Base-by-base conservation (phyloP, 2,797 vertebrate genomes). In the Amniataba percoides region DNA sequence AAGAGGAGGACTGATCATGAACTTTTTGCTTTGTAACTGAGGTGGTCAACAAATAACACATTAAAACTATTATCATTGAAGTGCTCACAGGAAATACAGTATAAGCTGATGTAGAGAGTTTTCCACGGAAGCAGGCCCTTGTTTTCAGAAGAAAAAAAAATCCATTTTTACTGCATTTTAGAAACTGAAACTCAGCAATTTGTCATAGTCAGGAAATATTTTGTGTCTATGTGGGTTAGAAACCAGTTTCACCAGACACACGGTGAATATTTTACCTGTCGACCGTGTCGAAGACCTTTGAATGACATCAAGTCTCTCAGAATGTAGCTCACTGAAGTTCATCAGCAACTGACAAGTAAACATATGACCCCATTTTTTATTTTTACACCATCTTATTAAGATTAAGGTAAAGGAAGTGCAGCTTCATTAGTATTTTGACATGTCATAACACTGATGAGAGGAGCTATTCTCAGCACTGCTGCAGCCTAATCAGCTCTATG, bases 401-500 rank as follows among this genome's bases (percentile, higher is more conserved):
- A 62, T 53, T 11, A 48, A 2, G 9, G 59, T 57, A 15, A 40
- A 11, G 18, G 27, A 42, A 56, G 31, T 34, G 0, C 16, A 27
- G 6, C 18, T 58, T 53, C n/a, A 45, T 71, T 66, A 52, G 6
- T 25, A 48, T 60, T 31, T 27, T 71, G 21, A 25, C 59, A 3
- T 18, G 5, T n/a, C 23, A 27, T 27, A 45, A 62, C 23, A 16
- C n/a, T 25, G 27, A 71, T 45, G 64, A 67, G 25, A 60, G 27
- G 31, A 53, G 40, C 49, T 53, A 40, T 72, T 79, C 31, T 62
- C 1, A 69, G 74, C 56, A 36, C 55, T 21, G 31, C 67, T 31
- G 57, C 46, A 71, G 74, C 11, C 49, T 27, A 18, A 71, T 66
- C 70, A 76, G 71, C 63, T 71, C 55, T 68, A 31, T 77, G 19